Evolutionary conservation across 2,113 vertebrate species (phyloP).

Genomic region (Ibidorhyncha struthersii): DNA sequence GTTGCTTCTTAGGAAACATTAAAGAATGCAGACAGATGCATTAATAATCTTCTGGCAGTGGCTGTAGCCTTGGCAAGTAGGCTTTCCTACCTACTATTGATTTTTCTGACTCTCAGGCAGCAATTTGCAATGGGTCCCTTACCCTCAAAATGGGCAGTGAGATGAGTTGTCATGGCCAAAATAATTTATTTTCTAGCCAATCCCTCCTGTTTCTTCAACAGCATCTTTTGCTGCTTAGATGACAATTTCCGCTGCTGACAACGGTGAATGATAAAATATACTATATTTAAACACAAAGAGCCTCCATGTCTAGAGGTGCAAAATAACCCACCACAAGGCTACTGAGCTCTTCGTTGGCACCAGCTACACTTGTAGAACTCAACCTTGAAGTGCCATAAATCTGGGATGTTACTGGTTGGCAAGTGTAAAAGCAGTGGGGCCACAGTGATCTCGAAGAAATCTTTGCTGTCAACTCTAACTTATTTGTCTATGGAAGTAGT

Average conservation of each 20-base stretch:
- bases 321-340: not conserved
- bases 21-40: constrained; percentile 64
- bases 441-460: not conserved
- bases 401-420: not conserved
- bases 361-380: not conserved
- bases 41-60: constrained; percentile 63
- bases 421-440: not conserved
- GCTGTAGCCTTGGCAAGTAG: constrained; percentile 18
- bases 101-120: constrained; percentile 40
- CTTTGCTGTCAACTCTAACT: not conserved
- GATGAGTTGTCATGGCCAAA: not conserved
- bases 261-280: constrained; percentile 10
- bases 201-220: constrained; percentile 38
- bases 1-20: constrained; percentile 65
- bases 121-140: constrained; percentile 29
- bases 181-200: constrained; percentile 4
- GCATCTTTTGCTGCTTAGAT: constrained; percentile 56
- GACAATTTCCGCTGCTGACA: constrained; percentile 61
- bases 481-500: not conserved
- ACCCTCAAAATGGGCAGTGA: not conserved
- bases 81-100: constrained; percentile 52
- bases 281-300: constrained; percentile 42
- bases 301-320: not conserved
- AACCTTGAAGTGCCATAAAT: not conserved
- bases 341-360: not conserved